Evolutionary conservation across 1,140 invertebrate species (phyloP), one percentile per base, ranked within the genome.

Genomic region (Venustaconcha ellipsiformis): DNA sequence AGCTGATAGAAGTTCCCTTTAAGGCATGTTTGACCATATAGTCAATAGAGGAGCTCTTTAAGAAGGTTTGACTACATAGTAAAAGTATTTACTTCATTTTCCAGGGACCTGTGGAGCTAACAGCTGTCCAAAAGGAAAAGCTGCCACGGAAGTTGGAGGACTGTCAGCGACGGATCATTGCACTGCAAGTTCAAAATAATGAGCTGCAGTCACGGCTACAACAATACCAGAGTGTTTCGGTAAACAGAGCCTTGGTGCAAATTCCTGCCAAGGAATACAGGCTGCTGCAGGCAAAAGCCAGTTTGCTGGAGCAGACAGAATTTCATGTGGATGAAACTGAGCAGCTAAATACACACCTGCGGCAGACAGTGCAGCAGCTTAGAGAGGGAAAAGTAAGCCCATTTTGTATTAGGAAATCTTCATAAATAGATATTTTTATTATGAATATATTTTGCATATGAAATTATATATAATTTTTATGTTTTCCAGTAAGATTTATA

Each of bases 71-170:
- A 30, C 26, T 0, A 30, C 26, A 30, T 30, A 30, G 1, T 30
- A 30, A 30, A 48, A 48, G 6, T 48, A 48, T 48, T 48, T 8
- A 48, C 37, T 48, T 48, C 6, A 48, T 48, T 48, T 48, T 48
- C 11, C 37, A 48, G 37, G 37, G 37, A 8, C 37, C 37, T 8
- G 37, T 48, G 37, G 37, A 48, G 37, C 37, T 48, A 6, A 48
- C 37, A 48, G 37, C 5, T 48, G 37, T 48, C 37, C 37, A 48
- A 64, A 78, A 72, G 72, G 78, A 83, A 70, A 84, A 83, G 69
- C 70, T 85, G 59, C 86, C 83, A 17, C 79, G 80, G 62, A 85
- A 83, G 58, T 72, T 85, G 57, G 86, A 87, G 68, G 86, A 87
- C 57, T 87, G 84, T 79, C 86, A 87, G 73, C 80, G 82, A 37